A percentile compares a stretch with the other conserved stretches of the same genome.
Conservation (phyloP, 2,888 invertebrate species). For the Syritta pipiens region DNA sequence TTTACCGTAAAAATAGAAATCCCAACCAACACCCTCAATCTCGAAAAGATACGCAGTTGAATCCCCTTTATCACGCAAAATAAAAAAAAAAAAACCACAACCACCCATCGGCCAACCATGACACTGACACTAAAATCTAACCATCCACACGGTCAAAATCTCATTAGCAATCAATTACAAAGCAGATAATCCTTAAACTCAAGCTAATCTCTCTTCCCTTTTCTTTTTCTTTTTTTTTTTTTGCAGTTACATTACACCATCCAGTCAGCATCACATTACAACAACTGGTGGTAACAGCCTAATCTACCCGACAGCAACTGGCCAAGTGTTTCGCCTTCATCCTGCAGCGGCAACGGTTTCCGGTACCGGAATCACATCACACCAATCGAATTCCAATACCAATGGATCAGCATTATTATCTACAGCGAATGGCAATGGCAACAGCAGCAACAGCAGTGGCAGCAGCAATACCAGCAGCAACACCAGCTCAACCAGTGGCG, state of each 20-base stretch:
- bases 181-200: too few species aligned
- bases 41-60: too few species aligned
- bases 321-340: slow-evolving; percentile 75
- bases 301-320: slow-evolving; percentile 75
- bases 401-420: slow-evolving; percentile 29
- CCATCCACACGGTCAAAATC: slow-evolving; percentile 9
- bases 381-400: slow-evolving; percentile 54
- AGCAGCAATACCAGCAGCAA: slow-evolving; percentile 9
- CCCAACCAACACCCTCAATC: too few species aligned
- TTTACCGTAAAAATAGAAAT: too few species aligned
- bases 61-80: too few species aligned
- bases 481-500: slow-evolving; percentile 64
- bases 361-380: slow-evolving; percentile 68
- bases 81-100: too few species aligned
- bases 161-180: slow-evolving; percentile 35
- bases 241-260: slow-evolving; percentile 77
- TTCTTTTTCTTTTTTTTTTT: slow-evolving; percentile 10
- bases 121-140: slow-evolving; percentile 19
- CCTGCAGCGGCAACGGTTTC: slow-evolving; percentile 69
- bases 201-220: slow-evolving; percentile 23
- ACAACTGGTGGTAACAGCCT: slow-evolving; percentile 73
- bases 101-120: too few species aligned
- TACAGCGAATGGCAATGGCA: slow-evolving; percentile 53
- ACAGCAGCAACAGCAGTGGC: slow-evolving; percentile 25
- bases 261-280: slow-evolving; percentile 75